Evolutionary conservation across 2,888 invertebrate species (phyloP), one percentile per base, ranked within the genome.

Genomic region (Drosophila leonis): DNA sequence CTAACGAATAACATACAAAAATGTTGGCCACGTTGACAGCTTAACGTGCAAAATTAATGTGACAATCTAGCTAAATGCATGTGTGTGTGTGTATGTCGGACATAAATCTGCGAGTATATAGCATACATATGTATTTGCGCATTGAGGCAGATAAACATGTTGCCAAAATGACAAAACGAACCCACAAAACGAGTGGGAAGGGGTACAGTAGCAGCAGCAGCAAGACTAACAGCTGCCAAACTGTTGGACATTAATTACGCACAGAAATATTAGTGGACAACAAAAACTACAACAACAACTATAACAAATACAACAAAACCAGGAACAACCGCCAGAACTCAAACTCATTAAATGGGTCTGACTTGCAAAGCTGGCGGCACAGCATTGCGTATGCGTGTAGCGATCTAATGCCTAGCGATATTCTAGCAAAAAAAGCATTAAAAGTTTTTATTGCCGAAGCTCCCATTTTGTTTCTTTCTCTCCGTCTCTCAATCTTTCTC

Each of bases 21-120:
- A 71, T 83, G 82, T 80, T 82, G 82, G 66, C 67, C 83, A 85
- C 87, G 88, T 83, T 84, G 84, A 88, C 84, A 84, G 88, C 84
- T 84, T 88, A 84, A 84, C 84, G 88, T 86, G 79, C 79, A 79
- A 86, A 88, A 84, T 88, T 86, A 84, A 84, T 84, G 89, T 88
- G 84, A 84, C 84, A 84, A 88, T 88, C 84, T 83, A 86, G 64
- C 65, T 54, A 70, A 68, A 80, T 78, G 71, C 57, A 60, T 68
- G 71, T 46, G 66, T 72, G 60, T 41, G 54, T 35, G n/a, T n/a
- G n/a, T n/a, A n/a, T n/a, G 65, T 48, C 56, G 35, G 33, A 60
- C 65, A 71, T 67, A 79, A 77, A 82, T 77, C 66, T 59, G 59
- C 61, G 42, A 63, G 39, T 44, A 42, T 56, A 66, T 66, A 39